phyloP scores from a whole-genome alignment of 2,113 vertebrate genomes.

The Trochalopteron elliotii region DNA sequence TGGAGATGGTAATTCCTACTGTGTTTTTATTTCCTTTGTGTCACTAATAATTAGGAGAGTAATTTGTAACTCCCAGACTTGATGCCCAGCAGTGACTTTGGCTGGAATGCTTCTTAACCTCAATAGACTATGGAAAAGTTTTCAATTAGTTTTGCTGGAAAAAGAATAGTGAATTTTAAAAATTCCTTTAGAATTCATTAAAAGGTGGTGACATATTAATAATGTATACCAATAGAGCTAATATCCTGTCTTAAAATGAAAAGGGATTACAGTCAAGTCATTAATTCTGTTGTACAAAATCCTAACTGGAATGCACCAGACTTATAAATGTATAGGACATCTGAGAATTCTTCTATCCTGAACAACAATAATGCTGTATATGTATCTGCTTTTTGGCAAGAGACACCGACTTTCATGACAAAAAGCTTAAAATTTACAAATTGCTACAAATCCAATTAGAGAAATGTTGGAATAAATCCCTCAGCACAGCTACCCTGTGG shows the following conservation, averaged over 20 bases:
- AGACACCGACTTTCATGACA: background rate
- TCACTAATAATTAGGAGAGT: background rate
- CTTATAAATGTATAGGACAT: background rate
- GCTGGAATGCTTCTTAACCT: background rate
- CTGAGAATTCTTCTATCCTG: background rate
- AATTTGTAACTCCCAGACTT: background rate
- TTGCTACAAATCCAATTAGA: background rate
- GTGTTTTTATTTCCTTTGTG: background rate
- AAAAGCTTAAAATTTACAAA: background rate
- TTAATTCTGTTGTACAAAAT: background rate
- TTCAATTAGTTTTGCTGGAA: background rate
- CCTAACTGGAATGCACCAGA: background rate
- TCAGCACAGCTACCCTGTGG: background rate
- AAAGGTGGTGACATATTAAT: background rate
- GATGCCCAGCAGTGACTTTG: background rate
- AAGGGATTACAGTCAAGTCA: background rate
- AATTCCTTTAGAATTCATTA: background rate
- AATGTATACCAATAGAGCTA: background rate
- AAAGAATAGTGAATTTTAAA: background rate
- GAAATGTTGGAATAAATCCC: background rate
- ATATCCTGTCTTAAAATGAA: background rate
- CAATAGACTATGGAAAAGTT: background rate
- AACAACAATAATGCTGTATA: background rate
- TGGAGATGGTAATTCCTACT: slow-evolving; percentile 73
- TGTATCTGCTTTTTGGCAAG: background rate